Evolutionary conservation across 1,140 invertebrate species (phyloP).

Genomic region (Andricus grossulariae): DNA sequence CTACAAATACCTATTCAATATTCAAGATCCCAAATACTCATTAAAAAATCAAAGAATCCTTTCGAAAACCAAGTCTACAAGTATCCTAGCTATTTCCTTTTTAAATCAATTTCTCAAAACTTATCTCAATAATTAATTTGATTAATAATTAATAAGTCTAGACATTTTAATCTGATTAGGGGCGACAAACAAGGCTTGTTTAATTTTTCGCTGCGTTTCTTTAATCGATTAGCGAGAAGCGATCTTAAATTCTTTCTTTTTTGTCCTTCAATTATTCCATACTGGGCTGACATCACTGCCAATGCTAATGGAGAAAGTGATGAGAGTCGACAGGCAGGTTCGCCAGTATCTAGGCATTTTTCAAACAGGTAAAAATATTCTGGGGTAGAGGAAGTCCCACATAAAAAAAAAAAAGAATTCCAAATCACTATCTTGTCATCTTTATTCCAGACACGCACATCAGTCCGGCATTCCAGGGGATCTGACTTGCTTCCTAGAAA

Average conservation of each 20-base stretch:
- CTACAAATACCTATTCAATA: no score
- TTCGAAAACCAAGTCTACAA: no score
- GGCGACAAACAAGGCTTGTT: neutral
- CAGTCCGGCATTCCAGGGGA: constrained; percentile 10
- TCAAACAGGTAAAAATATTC: constrained; percentile 6
- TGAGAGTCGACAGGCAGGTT: neutral
- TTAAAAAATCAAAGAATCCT: no score
- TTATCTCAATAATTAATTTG: no score
- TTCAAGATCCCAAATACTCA: no score
- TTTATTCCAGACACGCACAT: constrained; percentile 18
- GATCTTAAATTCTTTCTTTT: constrained; percentile 6
- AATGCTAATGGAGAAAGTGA: constrained; percentile 31
- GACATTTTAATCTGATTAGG: no score
- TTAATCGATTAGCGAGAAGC: constrained; percentile 24
- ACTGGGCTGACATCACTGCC: constrained; percentile 21
- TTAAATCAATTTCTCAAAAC: no score
- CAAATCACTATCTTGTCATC: neutral
- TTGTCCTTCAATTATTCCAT: constrained; percentile 13
- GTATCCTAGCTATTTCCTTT: no score
- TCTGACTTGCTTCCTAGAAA: neutral
- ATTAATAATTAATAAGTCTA: no score
- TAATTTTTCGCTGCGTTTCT: constrained; percentile 6
- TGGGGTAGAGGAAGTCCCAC: neutral
- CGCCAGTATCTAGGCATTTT: neutral
- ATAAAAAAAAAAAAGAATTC: constrained; percentile 2